Evolutionary conservation across 2,797 vertebrate species (phyloP).

Genomic region (Semotilus atromaculatus): DNA sequence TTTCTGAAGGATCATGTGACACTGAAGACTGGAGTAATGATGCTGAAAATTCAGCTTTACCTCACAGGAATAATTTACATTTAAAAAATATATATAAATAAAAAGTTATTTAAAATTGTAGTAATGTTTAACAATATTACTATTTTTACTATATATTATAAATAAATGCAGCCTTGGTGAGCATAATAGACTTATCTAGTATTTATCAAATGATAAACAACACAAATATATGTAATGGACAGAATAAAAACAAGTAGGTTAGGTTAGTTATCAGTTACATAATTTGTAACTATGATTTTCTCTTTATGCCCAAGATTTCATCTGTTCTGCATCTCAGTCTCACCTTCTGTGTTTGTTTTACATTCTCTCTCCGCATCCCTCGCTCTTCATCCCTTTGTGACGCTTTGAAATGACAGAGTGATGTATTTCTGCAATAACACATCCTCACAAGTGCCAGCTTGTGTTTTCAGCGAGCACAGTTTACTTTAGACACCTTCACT

Average conservation of each 20-base stretch:
- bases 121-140: background rate
- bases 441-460: slow-evolving; percentile 25
- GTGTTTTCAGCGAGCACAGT: slow-evolving; percentile 41
- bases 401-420: slow-evolving; percentile 13
- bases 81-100: background rate
- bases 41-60: background rate
- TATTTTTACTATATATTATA: background rate
- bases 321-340: slow-evolving; percentile 5
- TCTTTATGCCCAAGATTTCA: background rate
- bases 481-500: slow-evolving; percentile 35
- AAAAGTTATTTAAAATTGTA: background rate
- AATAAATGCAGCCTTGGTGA: background rate
- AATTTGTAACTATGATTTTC: background rate
- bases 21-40: background rate
- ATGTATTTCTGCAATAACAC: slow-evolving; percentile 38
- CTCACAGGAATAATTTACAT: too few relatives aligned
- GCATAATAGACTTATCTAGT: too few relatives aligned
- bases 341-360: slow-evolving; percentile 32
- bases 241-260: background rate
- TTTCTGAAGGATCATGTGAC: background rate
- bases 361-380: slow-evolving; percentile 34
- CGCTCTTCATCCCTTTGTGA: background rate
- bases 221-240: background rate
- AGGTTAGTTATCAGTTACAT: background rate
- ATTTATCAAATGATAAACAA: too few relatives aligned